A percentile compares a stretch with the other conserved stretches of the same genome.
Evolutionary conservation across 2,888 invertebrate species (phyloP).

Genomic region (Colostygia pectinataria): DNA sequence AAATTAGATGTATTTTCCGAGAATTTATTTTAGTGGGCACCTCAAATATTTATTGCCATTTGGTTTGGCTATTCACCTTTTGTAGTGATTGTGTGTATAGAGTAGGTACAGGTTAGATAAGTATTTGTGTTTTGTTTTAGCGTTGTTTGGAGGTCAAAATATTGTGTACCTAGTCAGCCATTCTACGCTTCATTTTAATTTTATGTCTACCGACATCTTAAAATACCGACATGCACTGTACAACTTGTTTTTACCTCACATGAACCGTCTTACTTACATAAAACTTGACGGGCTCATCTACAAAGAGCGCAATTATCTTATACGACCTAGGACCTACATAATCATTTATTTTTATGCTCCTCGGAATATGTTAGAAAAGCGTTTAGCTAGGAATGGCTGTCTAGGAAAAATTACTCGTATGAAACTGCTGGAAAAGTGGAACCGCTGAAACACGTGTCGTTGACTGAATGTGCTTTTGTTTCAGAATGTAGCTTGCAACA

Average conservation of each 20-base stretch:
- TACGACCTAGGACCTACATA: slow-evolving; percentile 14
- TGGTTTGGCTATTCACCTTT: slow-evolving; percentile 1
- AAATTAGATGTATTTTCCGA: slow-evolving; percentile 16
- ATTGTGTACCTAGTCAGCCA: no score
- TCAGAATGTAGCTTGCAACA: neutral
- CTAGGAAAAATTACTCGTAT: slow-evolving; percentile 1
- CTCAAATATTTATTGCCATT: slow-evolving; percentile 8
- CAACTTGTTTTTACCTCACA: slow-evolving; percentile 10
- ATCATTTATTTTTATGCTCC: slow-evolving; percentile 11
- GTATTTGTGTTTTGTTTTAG: no score
- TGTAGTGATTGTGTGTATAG: no score
- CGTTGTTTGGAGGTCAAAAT: no score
- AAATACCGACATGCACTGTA: neutral
- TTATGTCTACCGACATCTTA: neutral
- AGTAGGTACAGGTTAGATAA: no score
- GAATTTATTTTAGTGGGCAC: slow-evolving; percentile 12
- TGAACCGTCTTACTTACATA: slow-evolving; percentile 2
- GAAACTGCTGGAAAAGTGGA: neutral
- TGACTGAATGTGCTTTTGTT: neutral
- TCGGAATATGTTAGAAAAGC: slow-evolving; percentile 5
- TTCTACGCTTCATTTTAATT: neutral
- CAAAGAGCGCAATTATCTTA: slow-evolving; percentile 17
- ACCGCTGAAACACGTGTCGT: slow-evolving; percentile 1
- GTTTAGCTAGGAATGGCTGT: slow-evolving; percentile 7
- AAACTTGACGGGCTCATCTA: slow-evolving; percentile 12